Evolutionary conservation across 2,113 vertebrate genomes (phyloP).

Genomic region (Struthio camelus): DNA sequence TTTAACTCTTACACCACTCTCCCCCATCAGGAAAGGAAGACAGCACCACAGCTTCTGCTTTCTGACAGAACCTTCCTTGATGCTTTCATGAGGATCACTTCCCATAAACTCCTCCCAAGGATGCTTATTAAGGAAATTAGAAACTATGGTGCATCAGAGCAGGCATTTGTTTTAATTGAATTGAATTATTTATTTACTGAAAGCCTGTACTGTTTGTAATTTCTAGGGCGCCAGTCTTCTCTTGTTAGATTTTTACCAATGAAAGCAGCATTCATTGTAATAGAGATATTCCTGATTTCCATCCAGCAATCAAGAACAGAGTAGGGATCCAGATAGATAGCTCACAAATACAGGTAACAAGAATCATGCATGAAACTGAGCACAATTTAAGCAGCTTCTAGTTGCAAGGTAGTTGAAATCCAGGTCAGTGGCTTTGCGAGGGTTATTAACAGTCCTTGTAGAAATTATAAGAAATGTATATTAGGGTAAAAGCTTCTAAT

Average conservation of each 20-base stretch:
- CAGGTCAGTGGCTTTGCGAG: neutral
- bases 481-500: neutral
- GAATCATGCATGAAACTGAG: neutral
- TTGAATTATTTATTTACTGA: constrained; percentile 57
- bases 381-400: neutral
- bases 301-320: neutral
- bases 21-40: neutral
- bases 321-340: fast-evolving
- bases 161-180: constrained; percentile 35
- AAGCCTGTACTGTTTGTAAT: constrained; percentile 30
- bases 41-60: neutral
- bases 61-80: neutral
- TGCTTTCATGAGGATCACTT: neutral
- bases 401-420: neutral
- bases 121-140: constrained; percentile 50
- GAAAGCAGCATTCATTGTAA: constrained; percentile 1
- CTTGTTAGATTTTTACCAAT: neutral
- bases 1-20: neutral
- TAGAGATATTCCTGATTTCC: neutral
- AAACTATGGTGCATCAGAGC: neutral
- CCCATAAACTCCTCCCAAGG: neutral
- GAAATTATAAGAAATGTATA: neutral
- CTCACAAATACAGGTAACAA: neutral
- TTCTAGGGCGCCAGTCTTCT: neutral
- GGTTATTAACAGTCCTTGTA: neutral